Percentiles rank a stretch among this genome's conserved stretches.
phyloP scores from a whole-genome alignment of 2,888 invertebrate species.

The Spodoptera littoralis region DNA sequence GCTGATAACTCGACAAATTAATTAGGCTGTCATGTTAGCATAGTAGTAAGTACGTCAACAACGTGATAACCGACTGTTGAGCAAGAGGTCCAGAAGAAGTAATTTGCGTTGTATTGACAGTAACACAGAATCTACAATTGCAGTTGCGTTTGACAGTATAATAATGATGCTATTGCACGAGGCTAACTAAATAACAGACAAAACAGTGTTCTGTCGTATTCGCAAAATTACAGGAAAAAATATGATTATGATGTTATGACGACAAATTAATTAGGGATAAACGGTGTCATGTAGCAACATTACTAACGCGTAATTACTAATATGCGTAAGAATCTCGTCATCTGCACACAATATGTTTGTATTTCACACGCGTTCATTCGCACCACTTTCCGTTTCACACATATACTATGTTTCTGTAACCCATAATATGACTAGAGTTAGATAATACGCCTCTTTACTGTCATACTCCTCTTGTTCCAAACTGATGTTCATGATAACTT shows the following conservation, averaged over 20 bases:
- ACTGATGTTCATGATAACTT: slow-evolving; percentile 46
- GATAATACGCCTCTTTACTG: slow-evolving; percentile 59
- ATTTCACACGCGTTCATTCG: slow-evolving; percentile 80
- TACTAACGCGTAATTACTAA: slow-evolving; percentile 39
- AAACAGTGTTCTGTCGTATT: too few relatives aligned
- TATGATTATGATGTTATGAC: too few relatives aligned
- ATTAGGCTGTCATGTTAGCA: too few relatives aligned
- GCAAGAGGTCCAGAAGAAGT: too few relatives aligned
- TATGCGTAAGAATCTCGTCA: slow-evolving; percentile 55
- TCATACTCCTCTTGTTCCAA: slow-evolving; percentile 43
- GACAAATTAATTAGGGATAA: slow-evolving; percentile 31
- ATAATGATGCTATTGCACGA: too few relatives aligned
- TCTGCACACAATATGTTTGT: slow-evolving; percentile 73
- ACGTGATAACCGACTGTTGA: too few relatives aligned
- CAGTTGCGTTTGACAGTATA: too few relatives aligned
- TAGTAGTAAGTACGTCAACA: too few relatives aligned
- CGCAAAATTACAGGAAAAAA: too few relatives aligned
- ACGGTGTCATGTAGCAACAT: slow-evolving; percentile 33
- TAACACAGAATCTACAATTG: too few relatives aligned
- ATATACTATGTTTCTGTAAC: slow-evolving; percentile 56
- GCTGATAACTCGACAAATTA: slow-evolving; percentile 10
- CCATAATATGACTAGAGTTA: slow-evolving; percentile 52
- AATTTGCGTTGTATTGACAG: too few relatives aligned
- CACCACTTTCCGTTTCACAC: slow-evolving; percentile 80
- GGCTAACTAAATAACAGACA: too few relatives aligned